Conservation (phyloP, 2,797 vertebrate species). For the Phalloptychus januarius region DNA sequence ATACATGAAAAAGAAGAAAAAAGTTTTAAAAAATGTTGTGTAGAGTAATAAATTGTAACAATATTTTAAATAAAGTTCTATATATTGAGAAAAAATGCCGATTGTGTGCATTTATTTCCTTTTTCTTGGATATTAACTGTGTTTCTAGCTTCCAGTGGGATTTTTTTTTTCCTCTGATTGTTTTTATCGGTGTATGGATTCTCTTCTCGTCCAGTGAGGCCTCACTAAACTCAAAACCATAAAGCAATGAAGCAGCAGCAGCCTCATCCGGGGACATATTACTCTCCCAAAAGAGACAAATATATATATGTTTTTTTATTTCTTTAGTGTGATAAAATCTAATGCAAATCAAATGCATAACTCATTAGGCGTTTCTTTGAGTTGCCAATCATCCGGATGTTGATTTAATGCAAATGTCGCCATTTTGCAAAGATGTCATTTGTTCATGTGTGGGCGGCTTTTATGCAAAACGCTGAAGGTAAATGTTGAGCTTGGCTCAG, state of each 20-base stretch:
- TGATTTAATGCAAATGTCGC: neutral
- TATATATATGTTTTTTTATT: conserved; percentile 35
- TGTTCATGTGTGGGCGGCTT: conserved; percentile 32
- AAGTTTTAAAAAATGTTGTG: conserved; percentile 86
- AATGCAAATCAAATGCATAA: neutral
- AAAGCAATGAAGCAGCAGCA: conserved; percentile 23
- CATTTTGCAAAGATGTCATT: conserved; percentile 18
- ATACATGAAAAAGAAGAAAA: conserved; percentile 67
- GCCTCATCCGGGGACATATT: conserved; percentile 40
- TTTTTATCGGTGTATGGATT: conserved; percentile 51
- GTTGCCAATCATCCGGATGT: conserved; percentile 19
- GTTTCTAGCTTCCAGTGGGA: neutral
- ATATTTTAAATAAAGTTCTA: conserved; percentile 98
- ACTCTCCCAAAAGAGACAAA: neutral
- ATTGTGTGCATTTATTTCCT: conserved; percentile 38
- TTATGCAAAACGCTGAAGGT: conserved; percentile 45
- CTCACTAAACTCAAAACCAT: conserved; percentile 15
- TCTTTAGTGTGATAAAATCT: neutral
- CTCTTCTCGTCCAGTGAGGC: conserved; percentile 19
- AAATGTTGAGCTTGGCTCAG: conserved; percentile 13
- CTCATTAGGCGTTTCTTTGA: conserved; percentile 10
- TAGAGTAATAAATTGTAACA: conserved; percentile 98
- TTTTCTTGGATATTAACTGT: neutral
- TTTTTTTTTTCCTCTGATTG: conserved; percentile 9
- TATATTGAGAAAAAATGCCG: conserved; percentile 84